Conservation (phyloP, 1,140 invertebrate genomes). For the Cryptotermes secundus region DNA sequence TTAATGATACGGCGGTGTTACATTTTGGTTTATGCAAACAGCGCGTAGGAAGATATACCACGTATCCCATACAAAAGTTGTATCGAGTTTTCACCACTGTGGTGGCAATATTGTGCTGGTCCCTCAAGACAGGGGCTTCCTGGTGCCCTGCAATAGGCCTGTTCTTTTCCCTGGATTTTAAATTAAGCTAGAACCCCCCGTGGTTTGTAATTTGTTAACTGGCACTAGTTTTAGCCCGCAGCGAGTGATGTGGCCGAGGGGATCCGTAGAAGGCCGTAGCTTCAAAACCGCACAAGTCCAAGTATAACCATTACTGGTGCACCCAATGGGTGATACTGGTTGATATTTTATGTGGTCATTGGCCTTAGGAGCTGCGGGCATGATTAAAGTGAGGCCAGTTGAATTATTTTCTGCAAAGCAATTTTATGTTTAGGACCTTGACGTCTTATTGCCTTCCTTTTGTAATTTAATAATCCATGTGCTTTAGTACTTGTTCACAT, state of each 20-base stretch:
- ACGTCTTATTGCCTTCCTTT: neutral
- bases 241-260: neutral
- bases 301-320: too few species aligned
- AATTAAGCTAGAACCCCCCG: neutral
- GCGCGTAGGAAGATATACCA: too few species aligned
- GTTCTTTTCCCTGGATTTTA: slow-evolving; percentile 8
- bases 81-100: too few species aligned
- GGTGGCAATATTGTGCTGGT: too few species aligned
- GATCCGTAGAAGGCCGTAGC: neutral
- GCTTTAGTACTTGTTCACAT: neutral
- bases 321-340: too few species aligned
- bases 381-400: too few species aligned
- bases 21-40: too few species aligned
- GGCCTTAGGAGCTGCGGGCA: too few species aligned
- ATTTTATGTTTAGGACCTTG: neutral
- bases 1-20: too few species aligned
- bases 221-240: slow-evolving; percentile 1
- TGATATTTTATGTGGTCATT: too few species aligned
- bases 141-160: neutral
- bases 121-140: neutral
- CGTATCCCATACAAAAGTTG: too few species aligned
- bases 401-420: neutral
- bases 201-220: slow-evolving; percentile 18
- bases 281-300: neutral
- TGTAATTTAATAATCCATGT: neutral